Percentiles rank a stretch among this genome's conserved stretches.
Evolutionary conservation across 2,113 vertebrate genomes (phyloP).

Genomic region (Crotalus tigris): DNA sequence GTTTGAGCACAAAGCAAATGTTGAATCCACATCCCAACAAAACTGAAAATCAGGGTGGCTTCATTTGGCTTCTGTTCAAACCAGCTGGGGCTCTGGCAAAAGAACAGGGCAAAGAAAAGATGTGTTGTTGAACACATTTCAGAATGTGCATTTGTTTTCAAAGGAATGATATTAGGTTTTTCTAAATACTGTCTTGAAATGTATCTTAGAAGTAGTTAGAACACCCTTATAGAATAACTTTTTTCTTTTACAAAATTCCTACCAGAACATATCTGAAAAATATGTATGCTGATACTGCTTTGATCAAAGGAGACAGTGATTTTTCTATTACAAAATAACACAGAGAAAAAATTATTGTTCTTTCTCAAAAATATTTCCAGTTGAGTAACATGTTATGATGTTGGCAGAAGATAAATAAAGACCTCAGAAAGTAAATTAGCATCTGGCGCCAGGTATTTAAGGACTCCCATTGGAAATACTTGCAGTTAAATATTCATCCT

Average conservation of each 20-base stretch:
- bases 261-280: not conserved
- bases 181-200: not conserved
- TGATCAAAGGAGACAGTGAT: not conserved
- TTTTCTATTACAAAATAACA: not conserved
- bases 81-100: slow-evolving; percentile 50
- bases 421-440: not conserved
- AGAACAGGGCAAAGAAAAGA: not conserved
- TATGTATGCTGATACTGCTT: not conserved
- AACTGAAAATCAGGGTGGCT: slow-evolving; percentile 48
- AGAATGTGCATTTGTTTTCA: not conserved
- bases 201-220: not conserved
- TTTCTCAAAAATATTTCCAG: not conserved
- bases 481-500: not conserved
- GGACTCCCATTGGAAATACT: not conserved
- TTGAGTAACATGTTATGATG: not conserved
- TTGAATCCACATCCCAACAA: slow-evolving; percentile 60
- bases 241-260: not conserved
- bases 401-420: not conserved
- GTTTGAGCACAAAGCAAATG: slow-evolving; percentile 34
- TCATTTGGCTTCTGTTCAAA: slow-evolving; percentile 27
- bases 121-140: not conserved
- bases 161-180: not conserved
- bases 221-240: not conserved
- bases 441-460: not conserved
- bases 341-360: not conserved